Percentiles rank a stretch among this genome's conserved stretches.
phyloP scores from a whole-genome alignment of 2,113 vertebrate genomes.

The Pipa parva region DNA sequence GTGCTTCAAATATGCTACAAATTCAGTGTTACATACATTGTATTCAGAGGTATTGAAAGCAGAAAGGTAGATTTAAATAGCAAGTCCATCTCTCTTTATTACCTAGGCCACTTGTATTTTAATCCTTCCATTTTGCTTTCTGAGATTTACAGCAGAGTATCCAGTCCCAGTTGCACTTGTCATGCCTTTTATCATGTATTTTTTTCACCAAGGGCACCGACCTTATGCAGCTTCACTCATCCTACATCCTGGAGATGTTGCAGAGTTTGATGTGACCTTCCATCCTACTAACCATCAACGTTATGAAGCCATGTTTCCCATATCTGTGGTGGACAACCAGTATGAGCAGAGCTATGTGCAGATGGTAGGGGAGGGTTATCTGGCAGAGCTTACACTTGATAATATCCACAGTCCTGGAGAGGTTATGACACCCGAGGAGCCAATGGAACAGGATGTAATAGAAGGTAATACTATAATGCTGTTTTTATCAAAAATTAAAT shows the following conservation, averaged over 20 bases:
- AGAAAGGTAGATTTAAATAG: too few species aligned
- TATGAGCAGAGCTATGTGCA: constrained; percentile 64
- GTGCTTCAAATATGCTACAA: too few species aligned
- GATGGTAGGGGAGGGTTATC: constrained; percentile 71
- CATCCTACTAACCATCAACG: constrained; percentile 56
- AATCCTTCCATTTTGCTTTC: too few species aligned
- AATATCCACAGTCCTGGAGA: constrained; percentile 60
- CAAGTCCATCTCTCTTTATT: too few species aligned
- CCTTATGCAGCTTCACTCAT: constrained; percentile 57
- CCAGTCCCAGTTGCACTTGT: neutral
- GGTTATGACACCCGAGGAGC: neutral
- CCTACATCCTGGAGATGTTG: constrained; percentile 56
- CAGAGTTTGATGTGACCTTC: constrained; percentile 71
- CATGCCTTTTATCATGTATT: neutral
- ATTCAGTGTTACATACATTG: too few species aligned
- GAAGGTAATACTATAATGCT: constrained; percentile 56
- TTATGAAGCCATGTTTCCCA: constrained; percentile 56
- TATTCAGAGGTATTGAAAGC: too few species aligned
- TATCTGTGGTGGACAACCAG: constrained; percentile 68
- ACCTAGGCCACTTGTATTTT: too few species aligned
- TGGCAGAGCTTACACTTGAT: constrained; percentile 72
- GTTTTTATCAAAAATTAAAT: neutral
- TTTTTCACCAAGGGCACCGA: constrained; percentile 55
- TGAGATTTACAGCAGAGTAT: too few species aligned
- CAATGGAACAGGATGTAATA: constrained; percentile 45